phyloP scores from a whole-genome alignment of 2,888 invertebrate genomes.

The Spodoptera picta region DNA sequence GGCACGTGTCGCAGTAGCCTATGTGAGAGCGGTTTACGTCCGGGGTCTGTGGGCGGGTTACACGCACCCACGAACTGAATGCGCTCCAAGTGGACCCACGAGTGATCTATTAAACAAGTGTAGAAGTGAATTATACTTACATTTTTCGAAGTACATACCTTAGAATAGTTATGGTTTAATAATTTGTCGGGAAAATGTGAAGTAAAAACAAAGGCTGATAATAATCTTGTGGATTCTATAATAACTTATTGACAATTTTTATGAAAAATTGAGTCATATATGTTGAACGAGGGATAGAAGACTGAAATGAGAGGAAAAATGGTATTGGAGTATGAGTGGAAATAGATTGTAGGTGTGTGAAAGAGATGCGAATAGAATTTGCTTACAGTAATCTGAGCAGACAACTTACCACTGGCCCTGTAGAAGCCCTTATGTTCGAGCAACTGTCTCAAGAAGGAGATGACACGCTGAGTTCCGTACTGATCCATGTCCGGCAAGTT shows the following conservation, averaged over 20 bases:
- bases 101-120: constrained; percentile 91
- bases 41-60: constrained; percentile 99
- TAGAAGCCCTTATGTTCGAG: constrained; percentile 98
- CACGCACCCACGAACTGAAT: constrained; percentile 99
- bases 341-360: too few species aligned
- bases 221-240: too few species aligned
- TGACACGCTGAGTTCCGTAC: constrained; percentile 99
- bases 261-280: too few species aligned
- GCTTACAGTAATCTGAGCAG: not conserved
- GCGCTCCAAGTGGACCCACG: constrained; percentile 98
- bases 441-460: constrained; percentile 98
- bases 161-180: too few species aligned
- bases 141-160: too few species aligned
- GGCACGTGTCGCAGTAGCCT: constrained; percentile 97
- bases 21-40: constrained; percentile 98
- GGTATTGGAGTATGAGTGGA: not conserved
- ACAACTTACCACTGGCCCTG: constrained; percentile 90
- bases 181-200: too few species aligned
- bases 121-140: too few species aligned
- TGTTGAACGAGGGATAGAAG: too few species aligned
- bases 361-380: too few species aligned
- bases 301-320: not conserved
- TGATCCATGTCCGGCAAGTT: constrained; percentile 99
- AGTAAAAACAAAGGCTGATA: too few species aligned
- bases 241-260: too few species aligned